phyloP scores from a whole-genome alignment of 2,888 invertebrate species.

The Uropetala carovei region DNA sequence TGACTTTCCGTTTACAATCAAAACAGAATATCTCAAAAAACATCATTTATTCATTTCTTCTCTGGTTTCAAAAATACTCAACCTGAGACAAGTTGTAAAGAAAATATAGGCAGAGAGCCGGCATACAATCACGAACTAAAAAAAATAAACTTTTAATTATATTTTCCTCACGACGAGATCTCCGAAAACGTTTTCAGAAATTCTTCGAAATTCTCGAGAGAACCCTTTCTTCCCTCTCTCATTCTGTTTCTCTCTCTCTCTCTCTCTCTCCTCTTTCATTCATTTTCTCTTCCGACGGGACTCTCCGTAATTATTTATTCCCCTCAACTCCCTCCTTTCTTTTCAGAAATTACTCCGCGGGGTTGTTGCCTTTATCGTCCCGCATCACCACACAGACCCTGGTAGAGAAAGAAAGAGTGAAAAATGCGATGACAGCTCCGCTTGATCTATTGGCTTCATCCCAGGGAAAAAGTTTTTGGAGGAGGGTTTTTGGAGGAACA shows the following conservation, averaged over 20 bases:
- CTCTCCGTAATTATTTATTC: constrained; percentile 47
- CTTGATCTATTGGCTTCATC: constrained; percentile 61
- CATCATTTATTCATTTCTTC: constrained; percentile 13
- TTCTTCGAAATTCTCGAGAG: neutral
- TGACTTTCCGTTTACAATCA: neutral
- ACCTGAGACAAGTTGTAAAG: neutral
- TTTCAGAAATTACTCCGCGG: constrained; percentile 8
- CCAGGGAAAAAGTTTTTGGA: constrained; percentile 22
- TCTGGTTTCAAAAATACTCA: neutral
- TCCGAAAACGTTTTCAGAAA: neutral
- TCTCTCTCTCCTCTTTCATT: too few species aligned
- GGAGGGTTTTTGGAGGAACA: neutral
- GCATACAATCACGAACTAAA: neutral
- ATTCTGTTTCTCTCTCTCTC: neutral
- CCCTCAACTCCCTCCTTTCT: constrained; percentile 3
- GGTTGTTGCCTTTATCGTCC: constrained; percentile 36
- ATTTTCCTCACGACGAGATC: neutral
- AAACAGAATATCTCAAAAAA: neutral
- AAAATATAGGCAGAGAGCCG: neutral
- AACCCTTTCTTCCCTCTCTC: neutral
- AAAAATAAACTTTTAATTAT: neutral
- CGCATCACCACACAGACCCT: constrained; percentile 33
- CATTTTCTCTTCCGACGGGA: neutral
- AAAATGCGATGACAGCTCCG: constrained; percentile 51
- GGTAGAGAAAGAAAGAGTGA: constrained; percentile 33